Base-by-base conservation (phyloP, 23 tunicate genomes). In the Diplosoma virens region DNA sequence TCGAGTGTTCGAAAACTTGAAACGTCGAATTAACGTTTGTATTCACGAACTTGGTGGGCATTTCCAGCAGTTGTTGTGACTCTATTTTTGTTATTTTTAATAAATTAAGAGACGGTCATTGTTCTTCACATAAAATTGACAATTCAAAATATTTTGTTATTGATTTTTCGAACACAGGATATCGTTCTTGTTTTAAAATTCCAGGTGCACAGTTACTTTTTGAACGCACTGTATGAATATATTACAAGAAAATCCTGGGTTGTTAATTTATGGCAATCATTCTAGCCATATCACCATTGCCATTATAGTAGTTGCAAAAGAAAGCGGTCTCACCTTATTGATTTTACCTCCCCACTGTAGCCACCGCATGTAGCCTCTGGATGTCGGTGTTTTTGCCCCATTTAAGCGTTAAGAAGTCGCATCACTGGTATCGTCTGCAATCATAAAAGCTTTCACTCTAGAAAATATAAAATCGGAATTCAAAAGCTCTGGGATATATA, bases 321-420 rank as follows among this genome's bases (percentile, higher is more conserved):
- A 71, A 48, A 30, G 54, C 32, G 85, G 85, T 23, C 50, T 80
- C 33, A 17, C 66, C 23, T n/a, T 80, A 34, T 58, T 80, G n/a
- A 80, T 79, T 2, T 46, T 80, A 32, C 80, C 85, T 25, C 85
- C 85, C 17, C 83, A 79, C 27, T 79, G 83, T 78, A 79, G 83
- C 28, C 83, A 79, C 35, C 29, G 60, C 37, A 9, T 80, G 56
- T 79, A 80, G 33, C 85, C 85, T 30, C 50, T 80, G 59, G 85
- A 80, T 30, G 78, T 80, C 21, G 32, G 85, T 21, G 85, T 80
- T 22, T 80, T 65, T 80, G 85, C 61, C 3, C 79, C 85, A 20
- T 79, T 79, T 69, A 79, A 79, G 32, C 32, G 34, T 27, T 78
- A 78, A 37, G 58, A 78, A 9, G 83, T 78, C 37, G 83, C 83